These are phyloP conservation scores for Gymnocephalus cernua DNA, from an alignment of 2,113 vertebrate genomes.

Conservation along the genomic window DNA sequence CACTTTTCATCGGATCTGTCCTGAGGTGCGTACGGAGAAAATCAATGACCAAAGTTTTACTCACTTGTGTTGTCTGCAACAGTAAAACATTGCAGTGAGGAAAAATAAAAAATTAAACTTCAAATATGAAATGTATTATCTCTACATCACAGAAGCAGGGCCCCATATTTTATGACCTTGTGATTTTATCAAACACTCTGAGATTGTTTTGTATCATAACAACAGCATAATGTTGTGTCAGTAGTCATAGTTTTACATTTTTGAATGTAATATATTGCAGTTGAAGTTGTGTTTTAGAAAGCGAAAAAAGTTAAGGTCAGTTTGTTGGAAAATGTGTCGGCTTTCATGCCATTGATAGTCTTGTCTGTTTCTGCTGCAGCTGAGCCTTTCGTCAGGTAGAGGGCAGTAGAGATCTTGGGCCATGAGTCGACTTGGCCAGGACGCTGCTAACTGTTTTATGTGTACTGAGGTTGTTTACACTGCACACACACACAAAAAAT, in stretches of 20 bases:
- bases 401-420: conserved; percentile 67
- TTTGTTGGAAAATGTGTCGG: not conserved
- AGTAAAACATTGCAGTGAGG: not conserved
- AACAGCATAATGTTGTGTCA: not conserved
- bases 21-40: not conserved
- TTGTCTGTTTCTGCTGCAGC: not conserved
- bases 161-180: not conserved
- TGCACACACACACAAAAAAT: conserved; percentile 16
- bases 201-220: not conserved
- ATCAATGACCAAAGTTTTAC: not conserved
- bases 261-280: not conserved
- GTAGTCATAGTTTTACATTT: not conserved
- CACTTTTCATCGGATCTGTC: not conserved
- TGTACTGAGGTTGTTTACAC: conserved; percentile 4
- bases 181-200: not conserved
- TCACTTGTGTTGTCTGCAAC: not conserved
- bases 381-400: conserved; percentile 55
- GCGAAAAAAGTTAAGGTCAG: not conserved
- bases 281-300: not conserved
- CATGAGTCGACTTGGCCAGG: not conserved
- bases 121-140: not conserved
- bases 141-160: not conserved
- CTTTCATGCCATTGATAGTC: not conserved
- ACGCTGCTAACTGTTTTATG: conserved; percentile 11
- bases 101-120: not conserved